phyloP scores from a whole-genome alignment of 2,888 invertebrate species.

The Netelia fuscicornis region DNA sequence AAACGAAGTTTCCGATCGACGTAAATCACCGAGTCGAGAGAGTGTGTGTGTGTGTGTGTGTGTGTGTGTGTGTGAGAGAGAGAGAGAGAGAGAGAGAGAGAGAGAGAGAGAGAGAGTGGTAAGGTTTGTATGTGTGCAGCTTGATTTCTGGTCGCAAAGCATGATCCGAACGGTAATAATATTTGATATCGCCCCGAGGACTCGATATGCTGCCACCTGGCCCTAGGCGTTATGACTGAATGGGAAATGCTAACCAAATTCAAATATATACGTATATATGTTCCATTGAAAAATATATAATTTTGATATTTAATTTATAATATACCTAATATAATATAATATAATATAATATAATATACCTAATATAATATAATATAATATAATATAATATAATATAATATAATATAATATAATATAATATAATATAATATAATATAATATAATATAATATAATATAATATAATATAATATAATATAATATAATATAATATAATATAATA shows the following conservation, averaged over 20 bases:
- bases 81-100: background rate
- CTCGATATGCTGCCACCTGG: slow-evolving; percentile 30
- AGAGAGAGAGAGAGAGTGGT: background rate
- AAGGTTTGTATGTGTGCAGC: slow-evolving; percentile 5
- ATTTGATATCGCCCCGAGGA: background rate
- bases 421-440: too few species aligned
- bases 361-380: too few species aligned
- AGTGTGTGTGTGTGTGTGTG: background rate
- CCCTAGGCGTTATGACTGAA: slow-evolving; percentile 21
- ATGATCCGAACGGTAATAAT: slow-evolving; percentile 21
- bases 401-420: too few species aligned
- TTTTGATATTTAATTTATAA: too few species aligned
- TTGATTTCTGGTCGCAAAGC: slow-evolving; percentile 53
- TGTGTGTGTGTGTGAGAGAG: too few species aligned
- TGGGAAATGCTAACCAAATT: slow-evolving; percentile 17
- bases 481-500: too few species aligned
- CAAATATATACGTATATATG: background rate
- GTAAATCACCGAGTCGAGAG: slow-evolving; percentile 56
- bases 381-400: too few species aligned
- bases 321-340: too few species aligned
- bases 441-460: too few species aligned
- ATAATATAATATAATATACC: too few species aligned
- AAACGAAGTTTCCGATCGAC: slow-evolving; percentile 66
- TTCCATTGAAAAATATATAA: background rate
- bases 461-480: too few species aligned